Conservation (phyloP, 2,797 vertebrate species). For the Schizopygopsis pylzovi region DNA sequence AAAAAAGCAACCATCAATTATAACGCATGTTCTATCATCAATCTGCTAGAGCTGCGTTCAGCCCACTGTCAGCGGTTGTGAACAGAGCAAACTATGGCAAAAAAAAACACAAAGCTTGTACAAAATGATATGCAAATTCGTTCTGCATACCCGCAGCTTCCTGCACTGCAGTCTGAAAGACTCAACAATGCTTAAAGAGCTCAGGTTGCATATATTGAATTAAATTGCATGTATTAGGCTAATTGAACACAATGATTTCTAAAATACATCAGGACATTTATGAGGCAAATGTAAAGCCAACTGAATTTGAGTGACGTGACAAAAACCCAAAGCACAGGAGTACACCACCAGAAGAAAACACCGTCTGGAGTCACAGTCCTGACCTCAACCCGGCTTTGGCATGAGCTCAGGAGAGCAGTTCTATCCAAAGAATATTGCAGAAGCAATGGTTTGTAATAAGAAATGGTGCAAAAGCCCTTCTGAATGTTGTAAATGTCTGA, state of each 20-base stretch:
- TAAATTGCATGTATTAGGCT: background rate
- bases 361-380: background rate
- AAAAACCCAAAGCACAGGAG: background rate
- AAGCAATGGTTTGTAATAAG: background rate
- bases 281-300: background rate
- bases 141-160: background rate
- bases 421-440: background rate
- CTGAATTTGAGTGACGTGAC: background rate
- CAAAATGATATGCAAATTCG: background rate
- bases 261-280: background rate
- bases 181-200: background rate
- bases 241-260: background rate
- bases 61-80: constrained; percentile 6
- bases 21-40: background rate
- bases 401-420: background rate
- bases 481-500: background rate
- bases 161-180: background rate
- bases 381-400: background rate
- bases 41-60: background rate
- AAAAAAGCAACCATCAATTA: background rate
- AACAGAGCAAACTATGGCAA: background rate
- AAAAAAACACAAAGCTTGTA: constrained; percentile 3
- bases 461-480: background rate
- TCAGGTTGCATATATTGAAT: background rate
- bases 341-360: background rate